Evolutionary conservation across 1,140 invertebrate species (phyloP).

Genomic region (Drosophila pruinosa): DNA sequence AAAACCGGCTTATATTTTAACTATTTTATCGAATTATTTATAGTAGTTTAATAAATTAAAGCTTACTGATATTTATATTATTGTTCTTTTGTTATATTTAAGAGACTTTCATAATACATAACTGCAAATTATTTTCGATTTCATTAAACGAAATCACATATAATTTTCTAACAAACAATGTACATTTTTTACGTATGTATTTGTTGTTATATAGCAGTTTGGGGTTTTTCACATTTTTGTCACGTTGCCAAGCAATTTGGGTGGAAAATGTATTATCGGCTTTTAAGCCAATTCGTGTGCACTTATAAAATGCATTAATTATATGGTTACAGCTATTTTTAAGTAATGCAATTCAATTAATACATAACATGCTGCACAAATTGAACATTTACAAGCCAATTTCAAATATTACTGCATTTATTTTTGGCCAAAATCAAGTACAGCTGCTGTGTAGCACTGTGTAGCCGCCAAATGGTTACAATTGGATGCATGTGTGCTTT

Average conservation of each 20-base stretch:
- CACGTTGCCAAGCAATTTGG: constrained; percentile 37
- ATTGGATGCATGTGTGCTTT: neutral
- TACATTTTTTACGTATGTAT: neutral
- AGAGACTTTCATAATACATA: no score
- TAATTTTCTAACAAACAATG: no score
- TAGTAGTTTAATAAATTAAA: no score
- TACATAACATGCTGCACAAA: neutral
- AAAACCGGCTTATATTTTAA: no score
- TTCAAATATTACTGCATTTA: neutral
- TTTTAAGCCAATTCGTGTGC: constrained; percentile 17
- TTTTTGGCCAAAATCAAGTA: neutral
- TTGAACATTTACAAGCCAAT: neutral
- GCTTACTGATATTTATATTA: no score
- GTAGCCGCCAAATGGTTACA: neutral
- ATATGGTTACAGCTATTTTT: constrained; percentile 19
- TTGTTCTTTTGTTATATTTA: no score
- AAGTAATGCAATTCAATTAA: neutral
- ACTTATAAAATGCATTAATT: constrained; percentile 31
- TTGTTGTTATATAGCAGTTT: constrained; percentile 12
- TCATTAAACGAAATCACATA: no score
- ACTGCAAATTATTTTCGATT: neutral
- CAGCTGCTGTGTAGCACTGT: neutral
- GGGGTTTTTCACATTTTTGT: constrained; percentile 33
- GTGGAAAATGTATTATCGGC: constrained; percentile 21
- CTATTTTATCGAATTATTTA: no score